Evolutionary conservation across 2,113 vertebrate species (phyloP), one percentile per base, ranked within the genome.

Genomic region (Gnathonemus echidnorhynchus): DNA sequence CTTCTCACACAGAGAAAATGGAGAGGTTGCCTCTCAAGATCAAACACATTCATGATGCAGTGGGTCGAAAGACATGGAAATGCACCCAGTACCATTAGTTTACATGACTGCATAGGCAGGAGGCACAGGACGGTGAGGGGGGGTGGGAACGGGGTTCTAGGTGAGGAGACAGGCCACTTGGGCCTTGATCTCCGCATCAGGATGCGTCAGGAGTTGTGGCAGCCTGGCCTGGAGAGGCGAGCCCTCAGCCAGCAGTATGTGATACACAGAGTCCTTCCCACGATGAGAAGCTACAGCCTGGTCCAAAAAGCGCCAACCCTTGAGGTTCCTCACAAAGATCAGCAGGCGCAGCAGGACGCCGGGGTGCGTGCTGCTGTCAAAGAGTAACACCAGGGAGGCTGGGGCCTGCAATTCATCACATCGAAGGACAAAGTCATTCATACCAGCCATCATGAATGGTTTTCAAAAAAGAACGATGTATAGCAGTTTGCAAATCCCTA

Each of bases 311-410:
- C 93, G 91, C 77, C 91, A 95, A 35, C 86, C 95, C 90, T 95
- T 97, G 92, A 99, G 91, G 93, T 99, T 99, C 80, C 95, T 96
- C 87, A 95, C 95, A 74, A 99, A 97, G 0, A 46, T 95, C 89
- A 99, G 94, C 48, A 95, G 95, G 90, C 98, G 96, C 89, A 97
- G 93, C 62, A 99, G 97, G 93, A 99, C 94, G 0, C 97, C 94
- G 70, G 94, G 94, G 89, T 95, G 95, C 19, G 95, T 94, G 5
- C 91, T 90, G 89, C 89, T 80, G 4, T 98, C 97, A 93, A 97
- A 97, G 89, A 99, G 93, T 88, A 96, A 94, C 88, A 97, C 90
- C 80, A 99, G 89, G 4, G 97, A 97, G 4, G 97, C 94, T 31
- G 97, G 96, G 49, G 96, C 97, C 97, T 97, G 90, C 46, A 62